These are phyloP conservation scores for Scaptomyza graminum DNA, from an alignment of 1,140 invertebrate genomes.

Conservation along the genomic window DNA sequence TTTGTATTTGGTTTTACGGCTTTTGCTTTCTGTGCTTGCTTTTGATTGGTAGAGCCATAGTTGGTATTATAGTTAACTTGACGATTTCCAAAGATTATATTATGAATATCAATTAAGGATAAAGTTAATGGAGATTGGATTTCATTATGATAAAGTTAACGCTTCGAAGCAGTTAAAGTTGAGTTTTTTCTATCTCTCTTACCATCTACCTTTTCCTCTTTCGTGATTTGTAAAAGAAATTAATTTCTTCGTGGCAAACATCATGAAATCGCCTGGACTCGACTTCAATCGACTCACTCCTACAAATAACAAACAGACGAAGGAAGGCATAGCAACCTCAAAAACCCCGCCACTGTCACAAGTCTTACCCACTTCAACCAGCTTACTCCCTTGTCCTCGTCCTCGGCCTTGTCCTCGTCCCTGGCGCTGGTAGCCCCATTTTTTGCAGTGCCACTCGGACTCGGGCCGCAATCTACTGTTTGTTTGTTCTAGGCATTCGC, in stretches of 20 bases:
- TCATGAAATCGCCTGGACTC: neutral
- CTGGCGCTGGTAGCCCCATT: neutral
- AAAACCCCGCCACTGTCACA: slow-evolving; percentile 8
- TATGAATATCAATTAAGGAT: neutral
- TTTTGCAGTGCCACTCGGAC: neutral
- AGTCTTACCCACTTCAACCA: neutral
- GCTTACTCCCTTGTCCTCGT: neutral
- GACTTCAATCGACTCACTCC: no score
- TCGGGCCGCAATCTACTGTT: slow-evolving; percentile 17
- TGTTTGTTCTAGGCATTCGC: slow-evolving; percentile 35
- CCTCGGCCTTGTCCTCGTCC: no score
- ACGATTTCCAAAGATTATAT: neutral
- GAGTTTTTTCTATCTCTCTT: neutral
- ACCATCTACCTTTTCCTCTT: neutral
- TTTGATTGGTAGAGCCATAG: slow-evolving; percentile 1
- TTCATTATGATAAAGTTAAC: neutral
- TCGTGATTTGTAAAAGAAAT: slow-evolving; percentile 8
- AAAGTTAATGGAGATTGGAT: neutral
- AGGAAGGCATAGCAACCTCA: neutral
- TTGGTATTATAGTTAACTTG: neutral
- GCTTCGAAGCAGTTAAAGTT: neutral
- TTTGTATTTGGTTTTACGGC: slow-evolving; percentile 18
- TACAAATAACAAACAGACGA: no score
- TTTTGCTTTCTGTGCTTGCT: slow-evolving; percentile 33
- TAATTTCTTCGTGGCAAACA: slow-evolving; percentile 10